Base-by-base conservation (phyloP, 2,888 invertebrate species). In the Liposcelis brunnea region DNA sequence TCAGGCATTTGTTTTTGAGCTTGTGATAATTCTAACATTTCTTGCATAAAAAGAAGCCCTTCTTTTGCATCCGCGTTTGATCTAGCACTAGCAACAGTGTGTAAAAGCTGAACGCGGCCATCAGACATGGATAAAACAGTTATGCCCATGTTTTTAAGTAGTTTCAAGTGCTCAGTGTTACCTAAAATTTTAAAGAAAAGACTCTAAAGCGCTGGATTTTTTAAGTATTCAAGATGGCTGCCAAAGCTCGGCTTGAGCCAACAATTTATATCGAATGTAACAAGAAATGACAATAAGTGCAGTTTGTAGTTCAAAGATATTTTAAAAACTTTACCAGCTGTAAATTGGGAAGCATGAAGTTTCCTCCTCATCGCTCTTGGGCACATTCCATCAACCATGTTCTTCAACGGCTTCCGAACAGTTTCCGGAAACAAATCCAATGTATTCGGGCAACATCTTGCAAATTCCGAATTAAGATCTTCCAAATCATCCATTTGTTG, bases 11-110 rank as follows among this genome's bases (percentile, higher is more conserved):
- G 67, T 0, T 67, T 58, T 57, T 83, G 75, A 49, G 79, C 64
- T 53, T 83, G 82, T 44, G 87, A 86, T 52, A 91, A 67, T 58
- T 90, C 86, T 1, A 90, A 75, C 89, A 97, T 93, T 66, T 97
- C 95, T 57, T 89, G 85, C 91, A 97, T 94, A 60, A 97, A 95
- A 11, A 84, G 70, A 31, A 91, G 67, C 0, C 97, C 95, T 65
- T 93, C 86, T 55, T 90, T 85, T 0, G 89, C 94, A 59, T 90
- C 85, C 53, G 80, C 78, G 0, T 80, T 68, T 8, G 83, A 79
- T 57, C 72, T 72, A 69, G 91, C 93, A 66, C 84, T 77, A 52
- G 82, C 75, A 56, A 80, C 83, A 40, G 85, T 81, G 61, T 97
- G 95, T 44, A 91, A 72, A 47, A 97, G 71, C 62, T 95, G 93